Conservation (phyloP, 2,113 vertebrate species). For the Sinosuthora webbiana region DNA sequence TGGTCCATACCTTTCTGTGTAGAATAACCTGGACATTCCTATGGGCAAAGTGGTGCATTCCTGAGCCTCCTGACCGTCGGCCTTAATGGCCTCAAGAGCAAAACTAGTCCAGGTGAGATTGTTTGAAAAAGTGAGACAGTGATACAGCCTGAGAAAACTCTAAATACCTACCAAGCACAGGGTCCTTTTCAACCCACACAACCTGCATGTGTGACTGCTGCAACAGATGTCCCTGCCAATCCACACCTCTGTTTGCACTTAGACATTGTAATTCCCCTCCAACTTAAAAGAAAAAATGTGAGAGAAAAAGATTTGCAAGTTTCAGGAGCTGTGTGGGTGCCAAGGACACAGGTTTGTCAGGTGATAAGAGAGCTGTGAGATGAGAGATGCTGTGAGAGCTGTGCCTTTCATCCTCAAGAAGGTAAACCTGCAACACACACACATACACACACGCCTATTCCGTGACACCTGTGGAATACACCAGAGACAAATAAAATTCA, state of each 20-base stretch:
- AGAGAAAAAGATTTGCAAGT: neutral
- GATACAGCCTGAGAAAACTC: neutral
- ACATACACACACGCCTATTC: neutral
- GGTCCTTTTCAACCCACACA: neutral
- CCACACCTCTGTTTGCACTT: neutral
- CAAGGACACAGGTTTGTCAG: fast-evolving
- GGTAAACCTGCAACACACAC: neutral
- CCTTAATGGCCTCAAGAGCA: neutral
- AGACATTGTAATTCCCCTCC: neutral
- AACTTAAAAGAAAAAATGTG: neutral
- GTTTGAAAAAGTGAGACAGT: neutral
- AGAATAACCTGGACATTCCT: neutral
- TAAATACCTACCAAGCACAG: neutral
- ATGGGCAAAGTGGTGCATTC: neutral
- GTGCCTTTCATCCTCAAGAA: neutral
- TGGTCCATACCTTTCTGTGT: neutral
- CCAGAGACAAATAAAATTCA: neutral
- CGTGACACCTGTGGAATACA: neutral
- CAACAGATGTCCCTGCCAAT: neutral
- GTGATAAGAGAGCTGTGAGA: neutral
- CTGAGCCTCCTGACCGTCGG: neutral
- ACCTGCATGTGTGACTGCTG: neutral
- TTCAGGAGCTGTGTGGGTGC: neutral
- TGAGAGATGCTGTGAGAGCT: neutral
- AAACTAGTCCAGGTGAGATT: neutral